phyloP scores from a whole-genome alignment of 2,888 invertebrate genomes.

The Dicycla oo region DNA sequence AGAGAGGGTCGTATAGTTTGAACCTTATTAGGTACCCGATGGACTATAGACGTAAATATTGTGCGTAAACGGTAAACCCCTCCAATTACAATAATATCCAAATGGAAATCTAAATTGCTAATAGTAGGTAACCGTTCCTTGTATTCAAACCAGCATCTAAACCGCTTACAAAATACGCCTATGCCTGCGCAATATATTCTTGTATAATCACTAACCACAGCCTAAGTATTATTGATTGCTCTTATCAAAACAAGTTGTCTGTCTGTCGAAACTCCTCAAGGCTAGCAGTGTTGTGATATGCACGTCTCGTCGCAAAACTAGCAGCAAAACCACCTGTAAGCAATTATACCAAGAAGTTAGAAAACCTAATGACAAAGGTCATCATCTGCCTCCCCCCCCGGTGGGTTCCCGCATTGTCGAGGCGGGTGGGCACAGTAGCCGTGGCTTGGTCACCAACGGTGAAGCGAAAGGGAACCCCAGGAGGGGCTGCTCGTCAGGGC shows the following conservation, averaged over 20 bases:
- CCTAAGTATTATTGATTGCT: slow-evolving; percentile 15
- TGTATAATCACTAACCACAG: not conserved
- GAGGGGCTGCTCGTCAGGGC: too few species aligned
- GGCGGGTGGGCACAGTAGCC: too few species aligned
- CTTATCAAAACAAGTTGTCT: slow-evolving; percentile 19
- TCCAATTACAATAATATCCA: not conserved
- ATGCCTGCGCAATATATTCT: slow-evolving; percentile 4
- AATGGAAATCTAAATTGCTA: not conserved
- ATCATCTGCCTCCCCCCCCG: too few species aligned
- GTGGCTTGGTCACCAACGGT: too few species aligned
- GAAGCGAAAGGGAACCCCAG: too few species aligned
- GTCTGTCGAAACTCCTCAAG: slow-evolving; percentile 18
- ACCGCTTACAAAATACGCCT: not conserved
- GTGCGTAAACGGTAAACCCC: too few species aligned
- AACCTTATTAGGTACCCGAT: not conserved
- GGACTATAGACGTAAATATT: not conserved
- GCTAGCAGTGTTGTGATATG: not conserved
- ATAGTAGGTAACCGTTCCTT: not conserved
- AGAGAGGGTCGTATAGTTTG: too few species aligned
- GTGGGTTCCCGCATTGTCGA: too few species aligned
- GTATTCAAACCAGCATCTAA: not conserved
- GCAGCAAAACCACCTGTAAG: slow-evolving; percentile 8
- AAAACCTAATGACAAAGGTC: not conserved
- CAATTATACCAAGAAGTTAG: not conserved
- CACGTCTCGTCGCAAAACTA: slow-evolving; percentile 14